These are phyloP conservation scores for Xiphias gladius DNA, from an alignment of 2,113 vertebrate species.

Conservation along the genomic window DNA sequence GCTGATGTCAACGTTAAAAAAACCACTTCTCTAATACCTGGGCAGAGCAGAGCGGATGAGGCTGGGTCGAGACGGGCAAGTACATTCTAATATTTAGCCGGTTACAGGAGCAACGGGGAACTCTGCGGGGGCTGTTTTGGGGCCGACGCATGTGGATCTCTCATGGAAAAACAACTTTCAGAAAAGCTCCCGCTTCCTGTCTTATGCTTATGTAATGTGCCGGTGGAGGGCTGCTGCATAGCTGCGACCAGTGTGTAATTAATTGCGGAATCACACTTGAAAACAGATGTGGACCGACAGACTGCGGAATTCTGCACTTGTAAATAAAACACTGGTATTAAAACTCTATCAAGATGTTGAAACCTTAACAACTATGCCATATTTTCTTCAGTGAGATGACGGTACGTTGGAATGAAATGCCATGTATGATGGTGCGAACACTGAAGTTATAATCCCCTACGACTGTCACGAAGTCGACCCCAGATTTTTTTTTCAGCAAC, in stretches of 20 bases:
- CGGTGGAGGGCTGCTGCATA: constrained; percentile 58
- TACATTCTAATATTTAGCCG: constrained; percentile 21
- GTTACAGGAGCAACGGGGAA: neutral
- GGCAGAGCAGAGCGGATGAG: constrained; percentile 7
- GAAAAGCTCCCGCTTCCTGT: constrained; percentile 75
- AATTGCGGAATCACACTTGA: constrained; percentile 66
- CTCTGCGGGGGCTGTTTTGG: constrained; percentile 16
- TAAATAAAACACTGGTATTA: neutral
- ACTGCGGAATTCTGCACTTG: constrained; percentile 28
- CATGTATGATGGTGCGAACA: neutral
- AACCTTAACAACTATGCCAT: neutral
- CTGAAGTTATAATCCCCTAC: too few relatives aligned
- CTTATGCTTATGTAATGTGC: constrained; percentile 69
- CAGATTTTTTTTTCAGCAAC: neutral
- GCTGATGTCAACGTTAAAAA: constrained; percentile 44
- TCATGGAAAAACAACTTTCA: constrained; percentile 68
- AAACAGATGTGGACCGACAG: constrained; percentile 68
- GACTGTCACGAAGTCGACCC: neutral
- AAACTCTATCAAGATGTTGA: neutral
- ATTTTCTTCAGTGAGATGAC: neutral
- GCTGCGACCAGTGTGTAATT: constrained; percentile 65
- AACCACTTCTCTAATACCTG: constrained; percentile 28
- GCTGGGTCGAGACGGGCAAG: neutral
- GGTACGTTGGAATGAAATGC: neutral
- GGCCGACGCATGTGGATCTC: constrained; percentile 32